phyloP scores from a whole-genome alignment of 2,797 vertebrate genomes.

The Mico argentatus region DNA sequence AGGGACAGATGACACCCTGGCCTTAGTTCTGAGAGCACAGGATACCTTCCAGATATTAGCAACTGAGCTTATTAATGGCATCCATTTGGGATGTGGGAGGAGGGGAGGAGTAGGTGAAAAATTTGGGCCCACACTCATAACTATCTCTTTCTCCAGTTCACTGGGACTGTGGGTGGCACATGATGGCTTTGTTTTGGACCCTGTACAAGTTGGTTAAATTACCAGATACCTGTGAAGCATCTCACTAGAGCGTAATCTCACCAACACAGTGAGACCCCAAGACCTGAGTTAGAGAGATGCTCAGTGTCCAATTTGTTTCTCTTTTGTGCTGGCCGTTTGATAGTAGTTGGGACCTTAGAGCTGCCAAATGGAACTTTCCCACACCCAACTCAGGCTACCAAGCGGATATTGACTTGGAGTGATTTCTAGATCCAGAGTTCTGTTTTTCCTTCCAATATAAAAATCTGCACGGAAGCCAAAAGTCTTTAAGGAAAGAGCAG shows the following conservation, averaged over 20 bases:
- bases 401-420: conserved; percentile 73
- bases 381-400: conserved; percentile 55
- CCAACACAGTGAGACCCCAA: background rate
- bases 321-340: conserved; percentile 19
- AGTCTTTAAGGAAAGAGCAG: conserved; percentile 53
- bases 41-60: background rate
- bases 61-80: background rate
- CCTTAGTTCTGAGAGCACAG: background rate
- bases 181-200: background rate
- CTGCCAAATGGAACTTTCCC: conserved; percentile 64
- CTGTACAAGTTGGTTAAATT: background rate
- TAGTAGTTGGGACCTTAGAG: background rate
- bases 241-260: background rate
- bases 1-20: background rate
- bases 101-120: background rate
- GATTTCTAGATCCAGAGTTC: conserved; percentile 66
- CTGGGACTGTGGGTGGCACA: background rate
- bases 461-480: conserved; percentile 64
- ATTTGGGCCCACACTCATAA: background rate
- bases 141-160: background rate
- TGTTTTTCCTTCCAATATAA: conserved; percentile 59
- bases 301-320: background rate
- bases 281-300: conserved; percentile 19
- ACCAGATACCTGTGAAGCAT: background rate
- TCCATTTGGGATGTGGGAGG: background rate